Evolutionary conservation across 1,140 invertebrate species (phyloP).

Genomic region (Aphelenchoides besseyi): DNA sequence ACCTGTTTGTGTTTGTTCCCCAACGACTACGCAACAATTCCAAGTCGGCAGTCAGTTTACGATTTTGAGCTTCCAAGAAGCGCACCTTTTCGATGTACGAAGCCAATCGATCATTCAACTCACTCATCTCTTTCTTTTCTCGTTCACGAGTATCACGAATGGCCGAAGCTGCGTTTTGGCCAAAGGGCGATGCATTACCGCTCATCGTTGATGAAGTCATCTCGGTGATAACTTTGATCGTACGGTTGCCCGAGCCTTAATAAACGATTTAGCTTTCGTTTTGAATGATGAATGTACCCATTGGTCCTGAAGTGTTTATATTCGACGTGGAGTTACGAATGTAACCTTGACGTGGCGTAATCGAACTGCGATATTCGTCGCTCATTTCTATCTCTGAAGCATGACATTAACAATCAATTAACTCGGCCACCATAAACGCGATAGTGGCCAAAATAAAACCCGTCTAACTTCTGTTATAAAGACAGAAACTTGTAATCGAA

Average conservation of each 20-base stretch:
- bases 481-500: too few relatives aligned
- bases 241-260: slow-evolving; percentile 31
- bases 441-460: neutral
- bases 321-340: neutral
- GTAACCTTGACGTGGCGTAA: neutral
- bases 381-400: slow-evolving; percentile 3
- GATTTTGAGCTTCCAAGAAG: slow-evolving; percentile 66
- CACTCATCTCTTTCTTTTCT: slow-evolving; percentile 62
- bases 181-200: slow-evolving; percentile 55
- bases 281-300: neutral
- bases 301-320: neutral
- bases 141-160: slow-evolving; percentile 63
- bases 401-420: neutral
- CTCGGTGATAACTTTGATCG: slow-evolving; percentile 47
- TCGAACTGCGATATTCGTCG: slow-evolving; percentile 1
- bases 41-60: slow-evolving; percentile 65
- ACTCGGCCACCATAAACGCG: neutral
- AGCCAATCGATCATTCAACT: slow-evolving; percentile 60
- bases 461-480: too few relatives aligned
- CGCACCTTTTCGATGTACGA: slow-evolving; percentile 63
- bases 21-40: slow-evolving; percentile 64
- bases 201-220: slow-evolving; percentile 29
- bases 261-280: neutral
- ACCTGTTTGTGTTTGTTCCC: too few relatives aligned
- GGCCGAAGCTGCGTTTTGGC: slow-evolving; percentile 60